phyloP scores from a whole-genome alignment of 2,797 vertebrate genomes.

The Sitta carolinensis region DNA sequence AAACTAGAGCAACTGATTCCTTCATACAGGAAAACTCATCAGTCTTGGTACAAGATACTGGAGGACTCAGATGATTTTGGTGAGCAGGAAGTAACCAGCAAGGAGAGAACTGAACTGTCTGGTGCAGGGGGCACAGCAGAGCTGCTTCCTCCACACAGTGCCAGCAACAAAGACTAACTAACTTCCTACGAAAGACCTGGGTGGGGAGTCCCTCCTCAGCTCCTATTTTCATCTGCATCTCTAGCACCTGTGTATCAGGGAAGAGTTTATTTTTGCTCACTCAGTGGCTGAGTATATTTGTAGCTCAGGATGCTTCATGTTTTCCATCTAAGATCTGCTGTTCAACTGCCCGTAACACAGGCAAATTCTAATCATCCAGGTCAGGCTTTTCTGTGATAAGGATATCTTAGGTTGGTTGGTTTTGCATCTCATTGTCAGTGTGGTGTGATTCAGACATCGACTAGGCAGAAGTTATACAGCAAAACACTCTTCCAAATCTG shows the following conservation, averaged over 20 bases:
- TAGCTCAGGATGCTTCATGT: not conserved
- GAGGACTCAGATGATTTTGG: not conserved
- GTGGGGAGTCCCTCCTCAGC: not conserved
- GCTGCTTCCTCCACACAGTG: not conserved
- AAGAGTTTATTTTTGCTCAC: not conserved
- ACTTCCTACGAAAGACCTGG: not conserved
- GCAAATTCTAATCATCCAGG: not conserved
- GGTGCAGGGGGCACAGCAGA: not conserved
- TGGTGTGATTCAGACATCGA: fast-evolving
- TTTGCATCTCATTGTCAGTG: not conserved
- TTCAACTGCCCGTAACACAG: not conserved
- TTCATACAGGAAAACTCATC: not conserved
- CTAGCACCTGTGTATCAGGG: not conserved
- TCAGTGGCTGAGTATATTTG: not conserved
- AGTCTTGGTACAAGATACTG: not conserved
- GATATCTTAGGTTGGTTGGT: not conserved
- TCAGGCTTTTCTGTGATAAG: not conserved
- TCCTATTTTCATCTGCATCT: not conserved
- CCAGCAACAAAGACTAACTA: not conserved
- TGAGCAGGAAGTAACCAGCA: not conserved
- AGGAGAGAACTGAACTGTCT: not conserved
- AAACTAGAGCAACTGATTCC: not conserved
- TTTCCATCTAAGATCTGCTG: not conserved
- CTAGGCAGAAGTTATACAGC: not conserved
- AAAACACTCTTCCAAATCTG: not conserved